phyloP scores from a whole-genome alignment of 2,888 invertebrate species.

The Nysson spinosus region DNA sequence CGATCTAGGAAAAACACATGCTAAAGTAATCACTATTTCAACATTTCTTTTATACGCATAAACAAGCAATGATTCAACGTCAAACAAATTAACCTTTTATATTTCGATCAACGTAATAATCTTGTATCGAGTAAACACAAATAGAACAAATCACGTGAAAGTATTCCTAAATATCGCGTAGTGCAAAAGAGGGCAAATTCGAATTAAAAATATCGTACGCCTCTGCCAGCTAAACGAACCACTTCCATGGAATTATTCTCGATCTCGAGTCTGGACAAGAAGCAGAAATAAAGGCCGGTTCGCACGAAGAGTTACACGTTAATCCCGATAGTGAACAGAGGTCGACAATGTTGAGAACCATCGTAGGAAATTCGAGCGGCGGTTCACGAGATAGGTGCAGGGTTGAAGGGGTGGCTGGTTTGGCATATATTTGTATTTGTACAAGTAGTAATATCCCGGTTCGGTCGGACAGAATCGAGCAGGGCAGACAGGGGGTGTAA shows the following conservation, averaged over 20 bases:
- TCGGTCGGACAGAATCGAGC: conserved; percentile 55
- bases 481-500: background rate
- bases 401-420: conserved; percentile 1
- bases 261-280: background rate
- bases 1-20: too few species aligned
- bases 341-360: conserved; percentile 26
- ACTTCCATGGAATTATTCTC: background rate
- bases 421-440: conserved; percentile 65
- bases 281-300: conserved; percentile 5
- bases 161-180: too few species aligned
- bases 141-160: too few species aligned
- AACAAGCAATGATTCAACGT: too few species aligned
- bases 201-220: too few species aligned
- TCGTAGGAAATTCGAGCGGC: background rate
- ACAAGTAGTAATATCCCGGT: conserved; percentile 71
- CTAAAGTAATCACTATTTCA: too few species aligned
- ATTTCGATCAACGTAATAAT: too few species aligned
- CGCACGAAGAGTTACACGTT: background rate
- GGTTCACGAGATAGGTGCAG: conserved; percentile 20
- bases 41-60: too few species aligned
- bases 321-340: background rate
- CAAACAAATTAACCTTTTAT: too few species aligned
- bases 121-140: too few species aligned
- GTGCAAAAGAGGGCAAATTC: too few species aligned
- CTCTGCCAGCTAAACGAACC: background rate